Base-by-base conservation (phyloP, 2,113 vertebrate genomes). In the Bucco capensis region DNA sequence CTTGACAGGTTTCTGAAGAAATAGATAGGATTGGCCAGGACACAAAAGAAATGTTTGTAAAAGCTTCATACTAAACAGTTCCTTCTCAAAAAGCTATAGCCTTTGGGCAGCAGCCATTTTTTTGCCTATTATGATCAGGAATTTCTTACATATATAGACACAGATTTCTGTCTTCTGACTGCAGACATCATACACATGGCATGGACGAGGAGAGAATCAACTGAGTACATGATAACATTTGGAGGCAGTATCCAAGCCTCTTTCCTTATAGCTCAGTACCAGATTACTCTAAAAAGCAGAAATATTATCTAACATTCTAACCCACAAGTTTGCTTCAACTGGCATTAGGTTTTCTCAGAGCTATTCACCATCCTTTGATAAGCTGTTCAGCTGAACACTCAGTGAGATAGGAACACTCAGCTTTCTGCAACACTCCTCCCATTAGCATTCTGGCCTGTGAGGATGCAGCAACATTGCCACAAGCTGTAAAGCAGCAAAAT, bases 381-480 rank as follows among this genome's bases (percentile, higher is more conserved):
- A 47, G 19, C 30, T 42, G 28, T n/a, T 58, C 69, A 72, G 72
- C 37, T 5, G 2, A 72, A 42, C 0, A 0, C 28, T 15, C 28
- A 14, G 57, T 1, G n/a, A 76, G 42, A 12, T 27, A 12, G 0
- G 13, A 86, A 22, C 28, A 4, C 35, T 33, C 33, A 27, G 72
- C 42, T 28, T 37, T 7, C 64, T 62, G 61, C 60, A 65, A 9
- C 40, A 2, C 42, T 33, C 66, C n/a, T 84, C 46, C 3, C 1
- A 0, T 3, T 47, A 78, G 21, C 0, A 0, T 27, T 37, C 25
- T 61, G 72, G 85, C 79, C 77, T 0, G 0, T 2, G 1, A 71
- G 37, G 70, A 37, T 46, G 64, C 37, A 82, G 30, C 31, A 8
- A 44, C 64, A 12, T 5, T 8, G 19, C 73, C 35, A 10, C 49